A percentile compares a stretch with the other conserved stretches of the same genome.
These are phyloP conservation scores for Bombycilla garrulus DNA, from an alignment of 2,113 vertebrate species.

Conservation along the genomic window DNA sequence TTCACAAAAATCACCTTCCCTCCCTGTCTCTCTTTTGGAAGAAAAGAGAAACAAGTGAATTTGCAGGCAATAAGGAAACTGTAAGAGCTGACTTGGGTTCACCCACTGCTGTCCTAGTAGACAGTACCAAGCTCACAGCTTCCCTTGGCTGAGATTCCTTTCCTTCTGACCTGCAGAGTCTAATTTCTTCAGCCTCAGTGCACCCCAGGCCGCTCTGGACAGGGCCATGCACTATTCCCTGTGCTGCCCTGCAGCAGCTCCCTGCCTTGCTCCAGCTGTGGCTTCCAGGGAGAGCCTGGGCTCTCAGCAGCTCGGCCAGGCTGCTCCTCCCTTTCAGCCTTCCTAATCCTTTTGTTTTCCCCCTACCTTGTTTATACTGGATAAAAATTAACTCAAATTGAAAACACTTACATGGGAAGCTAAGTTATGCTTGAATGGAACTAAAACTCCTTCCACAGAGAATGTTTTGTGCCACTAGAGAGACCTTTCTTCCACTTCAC, in stretches of 20 bases:
- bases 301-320: background rate
- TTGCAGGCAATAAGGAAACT: background rate
- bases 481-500: background rate
- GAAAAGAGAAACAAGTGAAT: background rate
- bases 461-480: background rate
- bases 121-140: background rate
- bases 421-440: background rate
- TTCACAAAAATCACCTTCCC: background rate
- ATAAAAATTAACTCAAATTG: slow-evolving; percentile 20
- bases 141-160: background rate
- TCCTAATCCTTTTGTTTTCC: slow-evolving; percentile 6
- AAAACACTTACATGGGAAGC: background rate
- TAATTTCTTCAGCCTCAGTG: background rate
- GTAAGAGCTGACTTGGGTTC: background rate
- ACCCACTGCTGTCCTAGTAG: background rate
- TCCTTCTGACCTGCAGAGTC: background rate
- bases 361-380: background rate
- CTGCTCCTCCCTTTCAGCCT: background rate
- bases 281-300: background rate
- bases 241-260: background rate
- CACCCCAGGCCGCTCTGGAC: rapidly evolving
- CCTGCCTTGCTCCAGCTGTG: background rate
- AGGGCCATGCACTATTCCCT: background rate
- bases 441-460: background rate
- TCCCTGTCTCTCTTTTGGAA: background rate